A percentile compares a stretch with the other conserved stretches of the same genome.
These are phyloP conservation scores for Torymus aiolomorphi DNA, from an alignment of 2,888 invertebrate genomes.

Conservation along the genomic window DNA sequence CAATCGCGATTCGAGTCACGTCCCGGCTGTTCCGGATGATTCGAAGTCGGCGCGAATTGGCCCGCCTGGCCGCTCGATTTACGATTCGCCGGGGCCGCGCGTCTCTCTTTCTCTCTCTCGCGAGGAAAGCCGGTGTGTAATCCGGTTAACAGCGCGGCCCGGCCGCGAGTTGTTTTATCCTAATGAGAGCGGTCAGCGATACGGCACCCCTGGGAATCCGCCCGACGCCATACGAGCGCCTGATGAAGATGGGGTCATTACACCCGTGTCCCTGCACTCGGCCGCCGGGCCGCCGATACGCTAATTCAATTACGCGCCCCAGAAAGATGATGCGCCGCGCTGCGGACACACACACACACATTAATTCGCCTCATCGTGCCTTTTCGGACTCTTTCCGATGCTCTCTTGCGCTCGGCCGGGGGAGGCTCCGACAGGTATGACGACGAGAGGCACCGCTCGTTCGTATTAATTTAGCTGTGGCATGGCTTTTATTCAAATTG, in stretches of 20 bases:
- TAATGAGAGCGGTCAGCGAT: slow-evolving; percentile 72
- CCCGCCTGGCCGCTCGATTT: slow-evolving; percentile 46
- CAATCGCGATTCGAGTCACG: slow-evolving; percentile 53
- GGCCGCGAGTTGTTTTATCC: slow-evolving; percentile 70
- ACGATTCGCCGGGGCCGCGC: slow-evolving; percentile 23
- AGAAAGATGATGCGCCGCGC: too few relatives aligned
- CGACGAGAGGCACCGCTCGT: neutral
- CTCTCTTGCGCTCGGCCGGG: neutral
- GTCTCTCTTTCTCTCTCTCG: neutral
- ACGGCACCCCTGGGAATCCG: slow-evolving; percentile 71
- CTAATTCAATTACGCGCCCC: slow-evolving; percentile 46
- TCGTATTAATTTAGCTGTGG: slow-evolving; percentile 21
- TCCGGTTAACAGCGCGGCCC: slow-evolving; percentile 65
- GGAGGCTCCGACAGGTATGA: neutral
- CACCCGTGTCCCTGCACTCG: slow-evolving; percentile 59
- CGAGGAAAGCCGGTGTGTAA: slow-evolving; percentile 63
- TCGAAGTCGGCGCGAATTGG: slow-evolving; percentile 52
- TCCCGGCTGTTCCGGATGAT: slow-evolving; percentile 52
- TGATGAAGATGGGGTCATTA: slow-evolving; percentile 70
- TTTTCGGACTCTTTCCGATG: slow-evolving; percentile 11
- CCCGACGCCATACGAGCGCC: slow-evolving; percentile 55
- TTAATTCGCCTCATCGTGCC: slow-evolving; percentile 54
- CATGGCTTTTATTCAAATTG: slow-evolving; percentile 46
- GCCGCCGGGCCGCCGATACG: neutral
- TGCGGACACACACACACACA: neutral